Evolutionary conservation across 2,797 vertebrate genomes (phyloP).

Genomic region (Salmo trutta): DNA sequence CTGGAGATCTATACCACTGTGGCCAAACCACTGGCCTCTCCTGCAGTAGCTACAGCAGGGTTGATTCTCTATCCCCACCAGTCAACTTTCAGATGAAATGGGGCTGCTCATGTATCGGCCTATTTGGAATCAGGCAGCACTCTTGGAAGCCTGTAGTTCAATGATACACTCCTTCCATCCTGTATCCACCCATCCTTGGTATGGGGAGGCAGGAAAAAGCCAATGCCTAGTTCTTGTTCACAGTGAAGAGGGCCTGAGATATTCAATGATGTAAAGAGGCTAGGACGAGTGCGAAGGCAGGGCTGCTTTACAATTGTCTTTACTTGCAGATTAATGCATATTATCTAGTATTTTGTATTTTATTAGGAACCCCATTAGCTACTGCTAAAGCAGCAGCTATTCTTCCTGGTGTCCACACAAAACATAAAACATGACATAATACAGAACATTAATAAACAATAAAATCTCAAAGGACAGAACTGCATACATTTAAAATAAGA

Average conservation of each 20-base stretch:
- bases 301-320: constrained; percentile 9
- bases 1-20: constrained; percentile 48
- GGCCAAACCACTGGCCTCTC: constrained; percentile 61
- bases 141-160: constrained; percentile 41
- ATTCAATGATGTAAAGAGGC: background rate
- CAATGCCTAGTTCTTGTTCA: too few species aligned
- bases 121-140: constrained; percentile 47
- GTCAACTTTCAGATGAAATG: constrained; percentile 41
- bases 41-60: constrained; percentile 59
- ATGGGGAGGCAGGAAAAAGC: constrained; percentile 19
- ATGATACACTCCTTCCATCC: constrained; percentile 53
- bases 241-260: constrained; percentile 9
- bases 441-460: background rate
- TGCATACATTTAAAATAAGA: too few species aligned
- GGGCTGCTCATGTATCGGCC: constrained; percentile 45
- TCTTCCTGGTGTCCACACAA: background rate
- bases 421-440: constrained; percentile 13
- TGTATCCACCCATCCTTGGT: constrained; percentile 20
- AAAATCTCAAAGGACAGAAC: too few species aligned
- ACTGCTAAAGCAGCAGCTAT: too few species aligned
- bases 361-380: too few species aligned
- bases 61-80: constrained; percentile 53
- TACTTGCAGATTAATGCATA: constrained; percentile 13
- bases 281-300: background rate
- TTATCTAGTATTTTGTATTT: background rate